phyloP scores from a whole-genome alignment of 2,113 vertebrate genomes.

The Atrichornis clamosus region DNA sequence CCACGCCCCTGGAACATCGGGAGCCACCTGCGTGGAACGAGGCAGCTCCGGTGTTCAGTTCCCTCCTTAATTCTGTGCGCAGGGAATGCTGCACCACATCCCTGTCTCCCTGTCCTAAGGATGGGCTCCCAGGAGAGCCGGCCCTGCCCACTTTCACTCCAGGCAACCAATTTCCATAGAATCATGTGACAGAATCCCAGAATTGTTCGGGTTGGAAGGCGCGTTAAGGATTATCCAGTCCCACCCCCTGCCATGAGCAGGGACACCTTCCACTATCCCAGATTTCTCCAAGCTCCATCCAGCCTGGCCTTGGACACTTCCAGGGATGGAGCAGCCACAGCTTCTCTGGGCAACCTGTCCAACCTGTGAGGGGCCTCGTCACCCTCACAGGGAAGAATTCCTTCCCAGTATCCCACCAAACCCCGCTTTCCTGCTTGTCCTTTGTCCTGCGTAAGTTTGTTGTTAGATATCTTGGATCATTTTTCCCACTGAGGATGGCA shows the following conservation, averaged over 20 bases:
- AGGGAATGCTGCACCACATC: accelerated
- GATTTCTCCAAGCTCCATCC: too few relatives aligned
- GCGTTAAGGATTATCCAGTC: too few relatives aligned
- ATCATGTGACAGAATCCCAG: accelerated
- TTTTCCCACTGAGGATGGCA: background rate
- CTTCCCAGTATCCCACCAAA: background rate
- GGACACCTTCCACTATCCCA: too few relatives aligned
- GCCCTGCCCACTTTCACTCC: background rate
- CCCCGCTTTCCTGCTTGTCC: accelerated
- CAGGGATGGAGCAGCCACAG: background rate
- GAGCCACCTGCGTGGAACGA: accelerated
- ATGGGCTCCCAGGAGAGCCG: background rate
- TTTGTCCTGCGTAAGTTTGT: background rate
- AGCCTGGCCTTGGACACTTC: background rate
- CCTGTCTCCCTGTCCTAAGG: background rate
- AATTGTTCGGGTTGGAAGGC: too few relatives aligned
- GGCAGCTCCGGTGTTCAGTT: background rate
- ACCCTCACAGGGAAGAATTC: background rate
- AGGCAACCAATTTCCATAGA: background rate
- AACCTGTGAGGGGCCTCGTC: background rate
- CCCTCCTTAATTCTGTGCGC: too few relatives aligned
- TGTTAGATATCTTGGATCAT: background rate
- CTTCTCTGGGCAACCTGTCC: background rate
- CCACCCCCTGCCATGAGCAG: too few relatives aligned
- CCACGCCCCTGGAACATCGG: accelerated